Base-by-base conservation (phyloP, 1,140 invertebrate species). In the Drosophila tropicalis region DNA sequence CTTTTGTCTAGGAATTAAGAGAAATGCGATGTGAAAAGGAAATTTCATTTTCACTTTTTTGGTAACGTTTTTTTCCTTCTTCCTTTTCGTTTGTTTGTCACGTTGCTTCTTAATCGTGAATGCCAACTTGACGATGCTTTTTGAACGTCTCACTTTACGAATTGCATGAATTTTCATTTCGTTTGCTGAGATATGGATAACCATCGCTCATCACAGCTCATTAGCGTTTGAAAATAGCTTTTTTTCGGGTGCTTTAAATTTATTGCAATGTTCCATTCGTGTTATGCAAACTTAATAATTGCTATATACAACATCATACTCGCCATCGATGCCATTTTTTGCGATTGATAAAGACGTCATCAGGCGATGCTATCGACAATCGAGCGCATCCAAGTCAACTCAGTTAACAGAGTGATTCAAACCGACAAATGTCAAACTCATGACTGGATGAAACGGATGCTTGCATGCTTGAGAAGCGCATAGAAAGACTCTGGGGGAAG, bases 151-250 rank as follows among this genome's bases (percentile, higher is more conserved):
- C 40, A 2, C n/a, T 65, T 32, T 41, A 36, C 47, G 6, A 51
- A 51, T 7, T 22, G 47, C 15, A 51, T 66, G 65, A 32, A 66
- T 70, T 70, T 70, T 66, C 57, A 36, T 70, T 60, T 70, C 65
- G 54, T 44, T 63, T 32, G 54, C 3, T 19, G 15, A 17, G 17
- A 15, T 17, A 51, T 51, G 55, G 55, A 54, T 25, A 57, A 47
- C 19, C 65, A 72, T 72, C 70, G 70, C 65, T 72, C 70, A 67
- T 72, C 56, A 55, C 51, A 72, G 70, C 70, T 72, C 70, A 72
- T 72, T 72, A 72, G 70, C 54, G 64, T 67, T 64, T 57, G 19
- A 54, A 65, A 66, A 70, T 65, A 62, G 58, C 17, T 41, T 41
- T 29, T 29, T n/a, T 12, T 13, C 3, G 6, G 44, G 17, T 22